phyloP scores from a whole-genome alignment of 2,797 vertebrate species.

The Australoheros facetus region DNA sequence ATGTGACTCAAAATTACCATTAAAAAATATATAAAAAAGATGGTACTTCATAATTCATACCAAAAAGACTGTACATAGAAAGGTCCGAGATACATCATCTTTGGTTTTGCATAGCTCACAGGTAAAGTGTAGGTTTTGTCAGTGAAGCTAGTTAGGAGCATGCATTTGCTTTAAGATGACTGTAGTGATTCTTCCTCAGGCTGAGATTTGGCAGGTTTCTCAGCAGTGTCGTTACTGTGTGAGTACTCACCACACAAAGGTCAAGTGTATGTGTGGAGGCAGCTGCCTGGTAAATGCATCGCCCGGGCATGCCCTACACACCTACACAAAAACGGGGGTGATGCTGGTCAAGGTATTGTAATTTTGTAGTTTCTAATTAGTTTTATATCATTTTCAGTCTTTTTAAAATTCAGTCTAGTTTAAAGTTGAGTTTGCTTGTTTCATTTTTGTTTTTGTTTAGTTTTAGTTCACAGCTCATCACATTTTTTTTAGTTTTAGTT shows the following conservation, averaged over 20 bases:
- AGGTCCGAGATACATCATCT: too few species aligned
- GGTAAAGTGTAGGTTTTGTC: neutral
- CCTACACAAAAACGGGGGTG: neutral
- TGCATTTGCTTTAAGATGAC: too few species aligned
- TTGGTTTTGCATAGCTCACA: too few species aligned
- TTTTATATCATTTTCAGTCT: neutral
- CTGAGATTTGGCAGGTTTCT: neutral
- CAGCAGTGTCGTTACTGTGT: neutral
- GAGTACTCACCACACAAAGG: neutral
- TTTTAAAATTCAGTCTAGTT: neutral
- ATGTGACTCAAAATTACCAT: too few species aligned
- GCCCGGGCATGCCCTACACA: neutral
- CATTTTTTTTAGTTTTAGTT: neutral
- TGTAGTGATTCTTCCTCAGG: neutral
- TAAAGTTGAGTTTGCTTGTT: too few species aligned
- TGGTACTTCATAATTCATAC: too few species aligned
- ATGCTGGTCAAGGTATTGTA: neutral
- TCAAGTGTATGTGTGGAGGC: neutral
- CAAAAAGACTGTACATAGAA: too few species aligned
- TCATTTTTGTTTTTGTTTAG: fast-evolving
- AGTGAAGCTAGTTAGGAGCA: too few species aligned
- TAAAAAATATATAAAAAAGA: too few species aligned
- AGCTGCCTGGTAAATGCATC: neutral
- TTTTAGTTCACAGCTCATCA: too few species aligned
- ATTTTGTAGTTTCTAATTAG: neutral